Conservation (phyloP, 2,113 vertebrate species). For the Cyphomyrus plagiostoma region DNA sequence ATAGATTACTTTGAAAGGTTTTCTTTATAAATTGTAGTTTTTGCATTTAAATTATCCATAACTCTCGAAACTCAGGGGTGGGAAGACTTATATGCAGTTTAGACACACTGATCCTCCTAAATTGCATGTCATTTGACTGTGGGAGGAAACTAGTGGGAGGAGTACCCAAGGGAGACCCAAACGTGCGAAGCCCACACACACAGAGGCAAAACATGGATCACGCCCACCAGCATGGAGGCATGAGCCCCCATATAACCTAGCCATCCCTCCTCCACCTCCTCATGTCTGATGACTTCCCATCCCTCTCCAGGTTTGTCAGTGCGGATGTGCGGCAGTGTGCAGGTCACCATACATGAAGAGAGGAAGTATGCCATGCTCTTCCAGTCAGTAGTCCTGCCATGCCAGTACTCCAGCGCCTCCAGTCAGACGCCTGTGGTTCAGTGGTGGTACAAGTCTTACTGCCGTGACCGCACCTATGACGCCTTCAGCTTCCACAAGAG, state of each 20-base stretch:
- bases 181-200: neutral
- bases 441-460: constrained; percentile 98
- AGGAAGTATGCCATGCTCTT: constrained; percentile 87
- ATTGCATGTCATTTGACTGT: neutral
- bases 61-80: neutral
- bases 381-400: constrained; percentile 84
- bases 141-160: neutral
- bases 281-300: neutral
- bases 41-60: neutral
- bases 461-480: constrained; percentile 80
- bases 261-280: neutral
- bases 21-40: neutral
- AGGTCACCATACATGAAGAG: constrained; percentile 77
- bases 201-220: neutral
- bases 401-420: constrained; percentile 84
- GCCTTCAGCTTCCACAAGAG: constrained; percentile 63
- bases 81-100: neutral
- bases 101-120: neutral
- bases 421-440: constrained; percentile 80
- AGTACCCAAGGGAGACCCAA: neutral
- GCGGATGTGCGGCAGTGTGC: constrained; percentile 66
- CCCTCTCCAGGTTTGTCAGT: constrained; percentile 46
- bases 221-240: neutral
- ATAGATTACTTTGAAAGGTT: neutral
- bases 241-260: neutral